Evolutionary conservation across 2,113 vertebrate genomes (phyloP).

Genomic region (Clinocottus analis): DNA sequence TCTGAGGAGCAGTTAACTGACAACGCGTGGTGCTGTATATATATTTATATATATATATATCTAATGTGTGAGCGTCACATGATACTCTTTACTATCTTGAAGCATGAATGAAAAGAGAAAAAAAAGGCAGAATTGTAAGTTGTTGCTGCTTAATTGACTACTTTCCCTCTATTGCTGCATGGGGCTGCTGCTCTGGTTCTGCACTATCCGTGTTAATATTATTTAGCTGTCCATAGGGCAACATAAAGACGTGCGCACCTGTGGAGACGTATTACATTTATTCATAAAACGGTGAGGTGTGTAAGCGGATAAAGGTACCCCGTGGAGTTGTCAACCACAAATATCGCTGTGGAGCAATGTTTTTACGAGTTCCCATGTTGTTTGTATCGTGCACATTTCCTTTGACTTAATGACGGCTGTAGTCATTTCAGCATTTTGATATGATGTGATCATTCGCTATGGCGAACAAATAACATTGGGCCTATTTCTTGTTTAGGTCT

Average conservation of each 20-base stretch:
- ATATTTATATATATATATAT: not conserved
- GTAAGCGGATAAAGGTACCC: not conserved
- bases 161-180: not conserved
- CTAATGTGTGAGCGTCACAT: not conserved
- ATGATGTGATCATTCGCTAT: not conserved
- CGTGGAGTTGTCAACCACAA: constrained; percentile 9
- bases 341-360: not conserved
- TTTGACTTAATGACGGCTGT: not conserved
- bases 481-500: not conserved
- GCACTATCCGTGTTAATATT: not conserved
- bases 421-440: not conserved
- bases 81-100: not conserved
- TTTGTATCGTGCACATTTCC: not conserved
- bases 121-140: not conserved
- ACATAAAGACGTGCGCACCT: not conserved
- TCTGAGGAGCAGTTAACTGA: too few relatives aligned
- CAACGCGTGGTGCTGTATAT: not conserved
- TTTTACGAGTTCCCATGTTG: not conserved
- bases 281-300: constrained; percentile 12
- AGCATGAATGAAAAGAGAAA: not conserved
- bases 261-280: not conserved
- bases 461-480: not conserved
- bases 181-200: not conserved
- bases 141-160: not conserved
- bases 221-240: not conserved